Base-by-base conservation (phyloP, 2,888 invertebrate species). In the Tetranychus piercei region DNA sequence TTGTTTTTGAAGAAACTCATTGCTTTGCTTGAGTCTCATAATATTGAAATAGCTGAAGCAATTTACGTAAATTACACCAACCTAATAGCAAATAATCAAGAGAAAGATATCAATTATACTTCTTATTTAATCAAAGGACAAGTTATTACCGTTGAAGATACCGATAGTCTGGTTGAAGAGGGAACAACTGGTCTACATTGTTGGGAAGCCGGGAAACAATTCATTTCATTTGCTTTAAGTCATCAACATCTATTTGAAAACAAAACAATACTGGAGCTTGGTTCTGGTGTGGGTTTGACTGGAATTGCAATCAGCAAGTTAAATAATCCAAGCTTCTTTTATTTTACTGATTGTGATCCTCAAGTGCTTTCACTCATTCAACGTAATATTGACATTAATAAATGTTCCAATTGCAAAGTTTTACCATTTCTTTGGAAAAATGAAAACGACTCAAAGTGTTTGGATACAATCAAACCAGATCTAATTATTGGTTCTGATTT, bases 211-310 rank as follows among this genome's bases (percentile, higher is more conserved):
- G 34, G 34, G 34, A 34, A 34, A 34, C 34, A 34, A 34, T 34
- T 34, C 34, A 34, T 34, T 34, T 55, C 69, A 20, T 69, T 44
- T 45, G 69, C 67, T 69, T 74, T 74, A 69, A 34, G 11, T 20
- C 11, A 70, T 22, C 70, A 20, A n/a, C 22, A 70, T 45, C 22
- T 74, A 44, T 44, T 74, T 3, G 5, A 74, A n/a, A 70, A 74
- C 45, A 74, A 74, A 44, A 11, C 9, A 44, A 22, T 74, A 6
- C 18, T 74, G 15, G 74, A 74, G 23, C 69, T 74, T 44, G 74
- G 74, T 9, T 74, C 74, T 11, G 74, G 74, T 45, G 34, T 67
- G n/a, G 74, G 74, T 5, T 70, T 74, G 70, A 74, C 74, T 22
- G 74, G 74, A 0, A 74, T 74, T 45, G 44, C 8, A 18, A 70